Base-by-base conservation (phyloP, 2,888 invertebrate genomes). In the Drosophila aldrichi region DNA sequence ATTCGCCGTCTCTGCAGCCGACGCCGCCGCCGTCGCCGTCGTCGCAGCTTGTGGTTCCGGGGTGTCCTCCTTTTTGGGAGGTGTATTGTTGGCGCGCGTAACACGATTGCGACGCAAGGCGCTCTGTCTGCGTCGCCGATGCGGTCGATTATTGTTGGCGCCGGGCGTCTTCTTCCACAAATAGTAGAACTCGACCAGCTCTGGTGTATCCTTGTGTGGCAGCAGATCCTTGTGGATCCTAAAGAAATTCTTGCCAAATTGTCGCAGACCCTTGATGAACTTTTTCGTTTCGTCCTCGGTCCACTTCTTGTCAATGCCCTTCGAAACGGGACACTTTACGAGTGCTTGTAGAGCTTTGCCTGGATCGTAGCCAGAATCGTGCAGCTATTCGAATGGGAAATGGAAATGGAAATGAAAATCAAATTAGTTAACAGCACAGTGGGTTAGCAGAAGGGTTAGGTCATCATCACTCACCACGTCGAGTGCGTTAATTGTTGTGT, bases 81-180 rank as follows among this genome's bases (percentile, higher is more conserved):
- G 95, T 82, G 97, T 97, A 92, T 97, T 97, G 78, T 83, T 93
- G 82, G 83, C 97, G 75, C 97, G 94, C 63, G 97, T 97, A 90
- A 97, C 97, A 79, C 97, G 95, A 80, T 97, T 97, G 89, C 98
- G 95, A 82, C 98, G 95, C 87, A 98, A 94, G 57, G 97, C 97
- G 84, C 96, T 96, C 92, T 97, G 97, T 59, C 98, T 94, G 77
- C 98, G 94, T 91, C 98, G 95, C 79, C 98, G 95, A 92, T 98
- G 98, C 32, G 98, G 98, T 83, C 99, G 95, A 93, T 98, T 98
- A 92, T 97, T 98, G 93, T 98, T 97, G 74, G 99, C 99, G 89
- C 98, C 98, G 22, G 99, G 98, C 43, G 99, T 98, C 94, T 99
- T 99, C 94, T 99, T 99, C 99, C 99, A 99, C 91, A 98, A 95